A percentile compares a stretch with the other conserved stretches of the same genome.
phyloP scores from a whole-genome alignment of 2,888 invertebrate genomes.

The Oscheius sp. region DNA sequence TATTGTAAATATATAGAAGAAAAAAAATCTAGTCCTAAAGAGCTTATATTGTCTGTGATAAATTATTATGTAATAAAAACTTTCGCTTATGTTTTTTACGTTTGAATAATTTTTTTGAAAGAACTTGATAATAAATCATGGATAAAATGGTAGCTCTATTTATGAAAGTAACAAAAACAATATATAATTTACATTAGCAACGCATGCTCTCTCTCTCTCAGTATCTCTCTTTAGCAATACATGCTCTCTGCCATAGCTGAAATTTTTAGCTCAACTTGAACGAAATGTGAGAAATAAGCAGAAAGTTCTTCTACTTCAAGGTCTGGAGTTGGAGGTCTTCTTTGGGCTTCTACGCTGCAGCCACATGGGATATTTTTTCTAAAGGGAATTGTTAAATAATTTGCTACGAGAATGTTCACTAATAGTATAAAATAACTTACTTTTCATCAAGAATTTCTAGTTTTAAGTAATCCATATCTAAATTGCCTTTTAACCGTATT shows the following conservation, averaged over 20 bases:
- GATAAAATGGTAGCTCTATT: no score
- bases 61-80: background rate
- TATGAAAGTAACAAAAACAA: no score
- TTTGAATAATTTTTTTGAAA: no score
- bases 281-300: constrained; percentile 61
- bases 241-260: constrained; percentile 61
- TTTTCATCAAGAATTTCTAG: constrained; percentile 38
- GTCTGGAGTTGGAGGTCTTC: constrained; percentile 39
- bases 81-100: no score
- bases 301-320: constrained; percentile 60
- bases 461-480: constrained; percentile 35
- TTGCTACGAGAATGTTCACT: background rate
- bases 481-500: constrained; percentile 36
- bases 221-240: constrained; percentile 49
- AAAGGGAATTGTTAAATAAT: constrained; percentile 14
- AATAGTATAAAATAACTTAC: background rate
- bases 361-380: constrained; percentile 45
- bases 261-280: constrained; percentile 58
- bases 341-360: constrained; percentile 48
- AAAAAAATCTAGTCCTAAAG: background rate
- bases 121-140: no score
- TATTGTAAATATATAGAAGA: background rate
- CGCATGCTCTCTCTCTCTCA: no score
- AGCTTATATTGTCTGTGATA: background rate
- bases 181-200: no score